Conservation (phyloP, 2,113 vertebrate species). For the Hemiscyllium ocellatum region DNA sequence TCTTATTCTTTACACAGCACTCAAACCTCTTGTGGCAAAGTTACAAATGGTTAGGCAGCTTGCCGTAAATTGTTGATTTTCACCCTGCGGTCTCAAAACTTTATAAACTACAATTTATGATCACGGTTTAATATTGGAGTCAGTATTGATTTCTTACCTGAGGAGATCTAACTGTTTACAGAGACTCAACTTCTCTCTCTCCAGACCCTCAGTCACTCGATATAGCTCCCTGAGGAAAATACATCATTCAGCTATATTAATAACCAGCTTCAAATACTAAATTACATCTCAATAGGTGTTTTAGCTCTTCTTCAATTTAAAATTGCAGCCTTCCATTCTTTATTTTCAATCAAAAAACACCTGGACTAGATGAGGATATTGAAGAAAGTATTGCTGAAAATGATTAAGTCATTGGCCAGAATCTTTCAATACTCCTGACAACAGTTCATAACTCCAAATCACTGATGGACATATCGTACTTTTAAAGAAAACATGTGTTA, state of each 20-base stretch:
- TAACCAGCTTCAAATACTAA: background rate
- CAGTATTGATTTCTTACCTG: conserved; percentile 56
- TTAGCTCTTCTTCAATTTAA: background rate
- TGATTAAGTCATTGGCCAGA: too few relatives aligned
- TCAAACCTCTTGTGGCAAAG: background rate
- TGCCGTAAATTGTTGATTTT: background rate
- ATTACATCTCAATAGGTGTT: background rate
- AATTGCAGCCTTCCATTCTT: background rate
- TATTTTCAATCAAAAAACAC: background rate
- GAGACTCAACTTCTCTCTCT: conserved; percentile 82
- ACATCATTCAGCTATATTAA: background rate
- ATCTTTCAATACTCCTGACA: background rate
- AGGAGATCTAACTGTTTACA: conserved; percentile 83
- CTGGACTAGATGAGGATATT: background rate
- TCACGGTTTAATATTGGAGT: background rate
- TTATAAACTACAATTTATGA: background rate
- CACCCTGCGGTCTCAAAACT: background rate
- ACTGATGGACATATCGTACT: too few relatives aligned
- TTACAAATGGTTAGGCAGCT: background rate
- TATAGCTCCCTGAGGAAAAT: conserved; percentile 72
- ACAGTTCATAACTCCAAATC: too few relatives aligned
- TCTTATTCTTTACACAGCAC: background rate
- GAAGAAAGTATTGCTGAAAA: too few relatives aligned
- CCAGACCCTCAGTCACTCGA: conserved; percentile 73
- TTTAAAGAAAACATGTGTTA: too few relatives aligned